These are phyloP conservation scores for Octodon degus DNA, from an alignment of 2,113 vertebrate species.

Conservation along the genomic window DNA sequence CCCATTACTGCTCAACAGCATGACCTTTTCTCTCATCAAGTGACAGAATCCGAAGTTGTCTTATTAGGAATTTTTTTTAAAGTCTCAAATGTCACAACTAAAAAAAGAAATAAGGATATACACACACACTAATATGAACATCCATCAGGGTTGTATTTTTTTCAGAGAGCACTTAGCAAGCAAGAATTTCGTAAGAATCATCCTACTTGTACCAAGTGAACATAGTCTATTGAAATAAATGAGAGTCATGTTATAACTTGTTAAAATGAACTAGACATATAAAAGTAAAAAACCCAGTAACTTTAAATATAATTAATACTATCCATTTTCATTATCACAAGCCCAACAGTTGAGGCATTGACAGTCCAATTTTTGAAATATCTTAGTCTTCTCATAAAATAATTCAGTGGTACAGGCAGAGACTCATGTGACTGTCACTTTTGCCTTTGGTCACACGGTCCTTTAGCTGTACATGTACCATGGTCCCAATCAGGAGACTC, in stretches of 20 bases:
- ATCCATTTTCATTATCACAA: neutral
- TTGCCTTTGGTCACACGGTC: neutral
- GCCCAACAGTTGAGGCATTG: neutral
- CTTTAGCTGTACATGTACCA: neutral
- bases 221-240: neutral
- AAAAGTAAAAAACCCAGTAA: neutral
- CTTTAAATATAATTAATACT: neutral
- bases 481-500: neutral
- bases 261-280: neutral
- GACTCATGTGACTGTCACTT: neutral
- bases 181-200: neutral
- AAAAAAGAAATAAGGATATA: neutral
- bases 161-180: conserved; percentile 30
- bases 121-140: neutral
- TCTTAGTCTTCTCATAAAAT: neutral
- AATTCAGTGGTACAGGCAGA: neutral
- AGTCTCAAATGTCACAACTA: conserved; percentile 31
- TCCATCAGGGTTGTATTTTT: neutral
- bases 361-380: neutral
- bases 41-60: neutral
- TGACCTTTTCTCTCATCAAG: neutral
- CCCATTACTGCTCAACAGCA: neutral
- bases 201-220: neutral
- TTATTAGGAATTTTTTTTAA: neutral
- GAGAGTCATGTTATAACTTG: neutral